phyloP scores from a whole-genome alignment of 2,888 invertebrate genomes.

The Macrosiphum euphorbiae region DNA sequence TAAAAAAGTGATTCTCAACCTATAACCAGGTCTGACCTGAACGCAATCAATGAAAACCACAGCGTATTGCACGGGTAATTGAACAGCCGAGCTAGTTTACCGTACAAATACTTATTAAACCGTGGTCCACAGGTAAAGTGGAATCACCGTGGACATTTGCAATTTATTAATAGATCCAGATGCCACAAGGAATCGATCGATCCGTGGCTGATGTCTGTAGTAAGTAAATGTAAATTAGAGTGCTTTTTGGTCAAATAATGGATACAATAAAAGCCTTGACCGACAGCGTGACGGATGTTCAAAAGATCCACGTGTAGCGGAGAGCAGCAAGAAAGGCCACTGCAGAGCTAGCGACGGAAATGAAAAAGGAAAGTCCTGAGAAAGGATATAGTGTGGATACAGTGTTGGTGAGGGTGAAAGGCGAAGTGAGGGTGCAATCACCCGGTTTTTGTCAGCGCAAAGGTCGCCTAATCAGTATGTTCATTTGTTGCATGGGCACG shows the following conservation, averaged over 20 bases:
- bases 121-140: neutral
- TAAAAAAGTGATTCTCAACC: neutral
- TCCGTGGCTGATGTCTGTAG: neutral
- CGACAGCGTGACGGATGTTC: constrained; percentile 15
- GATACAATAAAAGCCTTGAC: constrained; percentile 24
- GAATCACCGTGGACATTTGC: neutral
- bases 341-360: neutral
- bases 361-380: constrained; percentile 36
- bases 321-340: neutral
- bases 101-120: neutral
- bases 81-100: neutral
- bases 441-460: constrained; percentile 47
- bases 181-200: neutral
- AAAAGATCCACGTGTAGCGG: neutral
- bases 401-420: neutral
- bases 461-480: constrained; percentile 62
- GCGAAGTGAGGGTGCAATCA: constrained; percentile 28
- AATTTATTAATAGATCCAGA: neutral
- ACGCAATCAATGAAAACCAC: neutral
- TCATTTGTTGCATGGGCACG: constrained; percentile 57
- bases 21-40: neutral
- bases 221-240: constrained; percentile 41
- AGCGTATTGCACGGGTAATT: neutral
- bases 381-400: constrained; percentile 5
- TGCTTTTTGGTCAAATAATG: neutral